These are phyloP conservation scores for Rotaria macrura DNA, from an alignment of 2,888 invertebrate species.

Conservation along the genomic window DNA sequence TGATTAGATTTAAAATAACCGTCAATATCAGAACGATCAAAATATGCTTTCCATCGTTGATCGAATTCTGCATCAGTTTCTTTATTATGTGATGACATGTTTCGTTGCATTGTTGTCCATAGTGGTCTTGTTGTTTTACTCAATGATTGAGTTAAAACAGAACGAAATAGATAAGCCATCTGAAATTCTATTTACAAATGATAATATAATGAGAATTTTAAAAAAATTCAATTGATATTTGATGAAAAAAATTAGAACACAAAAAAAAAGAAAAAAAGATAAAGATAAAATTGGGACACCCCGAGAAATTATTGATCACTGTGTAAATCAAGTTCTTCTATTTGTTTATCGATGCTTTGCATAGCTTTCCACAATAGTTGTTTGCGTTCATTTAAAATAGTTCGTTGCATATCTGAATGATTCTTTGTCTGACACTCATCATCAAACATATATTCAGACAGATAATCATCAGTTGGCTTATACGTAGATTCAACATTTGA, in stretches of 20 bases:
- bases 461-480: neutral
- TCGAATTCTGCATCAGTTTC: conserved; percentile 33
- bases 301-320: neutral
- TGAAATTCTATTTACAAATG: neutral
- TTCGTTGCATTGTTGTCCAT: neutral
- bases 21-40: conserved; percentile 6
- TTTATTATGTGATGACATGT: conserved; percentile 23
- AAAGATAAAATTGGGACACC: neutral
- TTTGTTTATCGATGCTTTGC: neutral
- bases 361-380: neutral
- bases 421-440: neutral
- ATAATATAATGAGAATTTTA: no score
- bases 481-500: neutral
- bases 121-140: neutral
- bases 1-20: no score
- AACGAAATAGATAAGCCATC: neutral
- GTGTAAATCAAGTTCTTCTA: neutral
- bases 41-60: conserved; percentile 31
- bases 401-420: neutral
- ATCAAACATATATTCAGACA: neutral
- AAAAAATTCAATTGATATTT: neutral
- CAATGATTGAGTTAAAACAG: neutral
- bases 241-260: neutral
- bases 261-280: neutral
- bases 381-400: neutral